phyloP scores from a whole-genome alignment of 2,888 invertebrate species.

The Conistra vaccinii region DNA sequence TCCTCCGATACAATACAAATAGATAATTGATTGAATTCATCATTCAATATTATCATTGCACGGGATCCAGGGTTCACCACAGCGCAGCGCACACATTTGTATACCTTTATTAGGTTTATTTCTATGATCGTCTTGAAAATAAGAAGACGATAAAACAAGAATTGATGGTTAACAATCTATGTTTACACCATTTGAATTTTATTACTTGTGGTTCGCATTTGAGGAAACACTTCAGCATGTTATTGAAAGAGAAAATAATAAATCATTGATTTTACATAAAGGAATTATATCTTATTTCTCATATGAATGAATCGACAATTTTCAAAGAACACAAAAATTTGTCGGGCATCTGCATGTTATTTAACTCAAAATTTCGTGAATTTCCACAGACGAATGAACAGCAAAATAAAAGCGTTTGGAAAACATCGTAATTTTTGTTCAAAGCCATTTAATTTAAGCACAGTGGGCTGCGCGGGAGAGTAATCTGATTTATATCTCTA shows the following conservation, averaged over 20 bases:
- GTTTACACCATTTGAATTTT: constrained; percentile 52
- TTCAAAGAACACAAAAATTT: constrained; percentile 28
- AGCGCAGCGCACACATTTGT: constrained; percentile 34
- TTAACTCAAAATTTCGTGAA: constrained; percentile 42
- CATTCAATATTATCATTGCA: constrained; percentile 36
- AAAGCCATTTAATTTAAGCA: constrained; percentile 83
- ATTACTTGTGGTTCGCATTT: constrained; percentile 43
- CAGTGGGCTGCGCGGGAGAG: constrained; percentile 75
- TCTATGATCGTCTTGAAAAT: constrained; percentile 44
- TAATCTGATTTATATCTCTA: constrained; percentile 86
- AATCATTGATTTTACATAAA: constrained; percentile 29
- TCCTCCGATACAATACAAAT: constrained; percentile 31
- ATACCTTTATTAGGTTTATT: constrained; percentile 53
- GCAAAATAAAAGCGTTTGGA: constrained; percentile 73
- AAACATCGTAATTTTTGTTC: constrained; percentile 83
- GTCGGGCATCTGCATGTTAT: constrained; percentile 33
- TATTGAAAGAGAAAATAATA: constrained; percentile 46
- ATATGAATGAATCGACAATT: constrained; percentile 29
- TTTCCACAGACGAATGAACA: constrained; percentile 64
- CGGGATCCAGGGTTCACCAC: constrained; percentile 18
- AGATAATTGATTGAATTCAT: constrained; percentile 40
- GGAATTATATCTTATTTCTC: constrained; percentile 11
- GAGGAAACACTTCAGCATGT: constrained; percentile 33
- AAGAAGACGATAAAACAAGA: constrained; percentile 56
- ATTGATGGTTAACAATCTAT: constrained; percentile 52